These are phyloP conservation scores for Synanceia verrucosa DNA, from an alignment of 2,797 vertebrate genomes.

Conservation along the genomic window DNA sequence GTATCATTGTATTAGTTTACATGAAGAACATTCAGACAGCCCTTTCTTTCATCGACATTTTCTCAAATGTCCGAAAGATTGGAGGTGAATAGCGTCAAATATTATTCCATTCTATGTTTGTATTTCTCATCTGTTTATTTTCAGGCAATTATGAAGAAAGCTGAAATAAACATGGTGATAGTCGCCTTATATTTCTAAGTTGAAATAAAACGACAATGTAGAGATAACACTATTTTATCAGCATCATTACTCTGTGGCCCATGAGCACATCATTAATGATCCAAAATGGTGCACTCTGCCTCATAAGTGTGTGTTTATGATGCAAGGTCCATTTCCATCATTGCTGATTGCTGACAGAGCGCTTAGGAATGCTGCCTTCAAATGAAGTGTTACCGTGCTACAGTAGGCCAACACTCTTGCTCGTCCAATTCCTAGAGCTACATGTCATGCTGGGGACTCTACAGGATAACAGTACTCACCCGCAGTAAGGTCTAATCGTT, in stretches of 20 bases:
- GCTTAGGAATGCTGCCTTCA: conserved; percentile 81
- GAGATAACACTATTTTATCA: conserved; percentile 87
- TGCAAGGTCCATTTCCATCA: conserved; percentile 71
- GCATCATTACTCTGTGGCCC: conserved; percentile 78
- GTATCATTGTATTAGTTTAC: conserved; percentile 70
- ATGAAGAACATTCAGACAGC: conserved; percentile 73
- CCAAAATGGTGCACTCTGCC: conserved; percentile 63
- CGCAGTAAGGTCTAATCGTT: conserved; percentile 83
- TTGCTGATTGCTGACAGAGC: conserved; percentile 66
- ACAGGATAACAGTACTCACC: conserved; percentile 85
- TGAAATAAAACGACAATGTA: conserved; percentile 81
- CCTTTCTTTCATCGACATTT: conserved; percentile 82
- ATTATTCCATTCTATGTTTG: conserved; percentile 67
- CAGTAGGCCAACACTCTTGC: conserved; percentile 86
- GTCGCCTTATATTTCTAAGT: conserved; percentile 69
- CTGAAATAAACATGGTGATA: conserved; percentile 71
- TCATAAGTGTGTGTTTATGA: conserved; percentile 44
- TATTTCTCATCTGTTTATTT: conserved; percentile 76
- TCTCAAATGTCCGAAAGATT: conserved; percentile 82
- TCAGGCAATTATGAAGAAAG: conserved; percentile 76
- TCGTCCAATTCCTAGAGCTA: conserved; percentile 77
- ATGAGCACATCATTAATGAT: conserved; percentile 68
- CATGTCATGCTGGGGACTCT: conserved; percentile 83
- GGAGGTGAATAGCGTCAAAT: conserved; percentile 62
- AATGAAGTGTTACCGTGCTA: conserved; percentile 88